These are phyloP conservation scores for Sinocyclocheilus anshuiensis DNA, from an alignment of 2,113 vertebrate species.

Conservation along the genomic window DNA sequence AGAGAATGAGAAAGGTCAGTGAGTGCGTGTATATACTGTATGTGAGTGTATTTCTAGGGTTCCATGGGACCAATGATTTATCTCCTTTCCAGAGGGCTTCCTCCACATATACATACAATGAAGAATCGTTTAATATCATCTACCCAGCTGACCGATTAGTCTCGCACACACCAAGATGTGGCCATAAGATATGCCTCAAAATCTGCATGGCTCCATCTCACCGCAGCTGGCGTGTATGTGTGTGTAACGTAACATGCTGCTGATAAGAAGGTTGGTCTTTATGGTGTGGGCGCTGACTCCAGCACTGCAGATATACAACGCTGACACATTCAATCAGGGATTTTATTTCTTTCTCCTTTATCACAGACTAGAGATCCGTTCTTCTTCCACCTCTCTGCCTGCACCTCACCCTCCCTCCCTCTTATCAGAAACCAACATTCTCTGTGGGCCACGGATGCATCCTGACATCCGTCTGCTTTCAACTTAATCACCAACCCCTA, in stretches of 20 bases:
- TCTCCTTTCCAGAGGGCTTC: constrained; percentile 43
- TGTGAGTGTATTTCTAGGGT: constrained; percentile 6
- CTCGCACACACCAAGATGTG: constrained; percentile 32
- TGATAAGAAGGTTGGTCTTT: constrained; percentile 43
- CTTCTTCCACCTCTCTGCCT: constrained; percentile 5
- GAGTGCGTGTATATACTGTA: not conserved
- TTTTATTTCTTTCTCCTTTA: constrained; percentile 50
- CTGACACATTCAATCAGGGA: constrained; percentile 53
- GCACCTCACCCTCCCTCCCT: not conserved
- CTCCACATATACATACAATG: constrained; percentile 38
- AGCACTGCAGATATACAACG: constrained; percentile 42
- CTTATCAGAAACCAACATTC: constrained; percentile 42
- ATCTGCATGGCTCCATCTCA: constrained; percentile 38
- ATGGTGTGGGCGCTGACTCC: constrained; percentile 23
- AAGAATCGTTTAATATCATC: constrained; percentile 21
- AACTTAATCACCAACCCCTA: constrained; percentile 27
- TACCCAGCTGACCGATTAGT: constrained; percentile 25
- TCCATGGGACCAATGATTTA: constrained; percentile 50
- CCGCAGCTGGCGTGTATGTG: constrained; percentile 32
- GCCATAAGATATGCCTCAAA: not conserved
- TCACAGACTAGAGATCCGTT: constrained; percentile 15
- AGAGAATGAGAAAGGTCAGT: not conserved
- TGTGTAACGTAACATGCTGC: constrained; percentile 43
- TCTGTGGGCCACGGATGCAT: not conserved
- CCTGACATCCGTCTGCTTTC: constrained; percentile 40